Conservation (phyloP, 2,888 invertebrate genomes). For the Amaurobius ferox region DNA sequence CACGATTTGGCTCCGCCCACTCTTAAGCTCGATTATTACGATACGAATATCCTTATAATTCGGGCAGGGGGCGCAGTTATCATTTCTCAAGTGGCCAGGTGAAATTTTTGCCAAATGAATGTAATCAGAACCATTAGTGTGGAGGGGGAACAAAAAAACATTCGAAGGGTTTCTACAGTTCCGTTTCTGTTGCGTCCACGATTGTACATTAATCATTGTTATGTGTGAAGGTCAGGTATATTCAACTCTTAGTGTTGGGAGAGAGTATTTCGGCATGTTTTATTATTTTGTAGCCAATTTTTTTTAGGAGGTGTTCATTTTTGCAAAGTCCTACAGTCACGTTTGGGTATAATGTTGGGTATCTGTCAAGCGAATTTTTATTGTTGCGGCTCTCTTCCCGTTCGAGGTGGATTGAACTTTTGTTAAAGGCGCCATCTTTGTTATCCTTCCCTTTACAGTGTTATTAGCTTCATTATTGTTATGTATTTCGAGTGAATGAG, state of each 20-base stretch:
- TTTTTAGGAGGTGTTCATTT: conserved; percentile 17
- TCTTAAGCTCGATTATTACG: conserved; percentile 63
- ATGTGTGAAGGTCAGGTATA: conserved; percentile 59
- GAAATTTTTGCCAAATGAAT: conserved; percentile 67
- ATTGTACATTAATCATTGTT: conserved; percentile 68
- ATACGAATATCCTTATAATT: conserved; percentile 54
- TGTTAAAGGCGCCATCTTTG: too few species aligned
- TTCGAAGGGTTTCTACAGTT: conserved; percentile 41
- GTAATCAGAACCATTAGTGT: conserved; percentile 65
- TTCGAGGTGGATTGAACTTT: too few species aligned
- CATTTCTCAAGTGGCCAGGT: conserved; percentile 66
- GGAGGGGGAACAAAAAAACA: conserved; percentile 4
- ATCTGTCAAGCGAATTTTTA: background rate
- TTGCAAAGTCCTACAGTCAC: conserved; percentile 35
- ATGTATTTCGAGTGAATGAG: too few species aligned
- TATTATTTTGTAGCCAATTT: conserved; percentile 21
- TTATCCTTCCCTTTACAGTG: too few species aligned
- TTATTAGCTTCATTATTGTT: too few species aligned
- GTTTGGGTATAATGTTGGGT: conserved; percentile 29
- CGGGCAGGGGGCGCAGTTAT: conserved; percentile 44
- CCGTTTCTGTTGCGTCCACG: conserved; percentile 57
- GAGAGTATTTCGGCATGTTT: conserved; percentile 33
- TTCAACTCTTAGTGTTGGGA: conserved; percentile 17
- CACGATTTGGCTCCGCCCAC: conserved; percentile 69
- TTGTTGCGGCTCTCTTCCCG: too few species aligned